Evolutionary conservation across 2,888 invertebrate species (phyloP).

Genomic region (Tipula vernalis): DNA sequence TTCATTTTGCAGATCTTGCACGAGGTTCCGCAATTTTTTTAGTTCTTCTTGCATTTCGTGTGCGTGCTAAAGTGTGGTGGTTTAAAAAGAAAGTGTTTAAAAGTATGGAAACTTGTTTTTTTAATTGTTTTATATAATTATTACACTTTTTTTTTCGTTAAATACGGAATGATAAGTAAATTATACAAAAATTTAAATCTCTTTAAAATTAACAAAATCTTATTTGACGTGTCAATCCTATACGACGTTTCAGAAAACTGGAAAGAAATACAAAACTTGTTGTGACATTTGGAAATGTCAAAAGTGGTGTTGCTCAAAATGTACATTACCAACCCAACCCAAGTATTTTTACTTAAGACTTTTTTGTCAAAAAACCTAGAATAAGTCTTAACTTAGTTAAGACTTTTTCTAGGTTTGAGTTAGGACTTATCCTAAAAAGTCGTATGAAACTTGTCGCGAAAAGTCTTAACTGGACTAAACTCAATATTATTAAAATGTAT

Average conservation of each 20-base stretch:
- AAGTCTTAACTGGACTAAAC: too few species aligned
- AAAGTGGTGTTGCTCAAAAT: neutral
- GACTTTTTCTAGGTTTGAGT: too few species aligned
- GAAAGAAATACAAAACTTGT: neutral
- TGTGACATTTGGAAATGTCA: neutral
- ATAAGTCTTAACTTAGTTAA: too few species aligned
- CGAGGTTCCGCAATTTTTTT: neutral
- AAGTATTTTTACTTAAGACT: too few species aligned
- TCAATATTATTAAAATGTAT: too few species aligned
- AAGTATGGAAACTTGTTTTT: too few species aligned
- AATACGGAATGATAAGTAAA: neutral
- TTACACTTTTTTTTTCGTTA: neutral
- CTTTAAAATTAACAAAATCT: neutral
- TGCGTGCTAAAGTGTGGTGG: too few species aligned
- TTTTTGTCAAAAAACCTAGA: too few species aligned
- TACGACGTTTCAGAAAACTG: neutral
- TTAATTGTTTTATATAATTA: neutral
- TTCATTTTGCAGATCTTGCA: slow-evolving; percentile 6
- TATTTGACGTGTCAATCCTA: neutral
- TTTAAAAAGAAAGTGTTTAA: too few species aligned
- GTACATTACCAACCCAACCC: too few species aligned
- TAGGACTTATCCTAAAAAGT: too few species aligned
- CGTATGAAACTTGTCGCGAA: too few species aligned
- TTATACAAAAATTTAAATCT: neutral
- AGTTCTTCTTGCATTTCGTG: neutral